Percentiles rank a stretch among this genome's conserved stretches.
phyloP scores from a whole-genome alignment of 2,888 invertebrate species.

The Agonopterix alstromeriana region DNA sequence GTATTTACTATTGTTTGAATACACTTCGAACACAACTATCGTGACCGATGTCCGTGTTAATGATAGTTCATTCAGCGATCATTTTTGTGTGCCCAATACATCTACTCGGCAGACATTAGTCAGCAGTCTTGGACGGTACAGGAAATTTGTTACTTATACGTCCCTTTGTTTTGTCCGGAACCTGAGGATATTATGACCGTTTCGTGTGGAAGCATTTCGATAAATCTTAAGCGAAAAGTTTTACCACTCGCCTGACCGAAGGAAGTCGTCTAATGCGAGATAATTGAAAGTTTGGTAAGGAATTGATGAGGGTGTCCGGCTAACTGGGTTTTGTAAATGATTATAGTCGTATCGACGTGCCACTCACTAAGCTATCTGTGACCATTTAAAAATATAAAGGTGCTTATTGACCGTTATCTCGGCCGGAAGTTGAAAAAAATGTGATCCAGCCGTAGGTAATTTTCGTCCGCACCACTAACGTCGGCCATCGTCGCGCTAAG shows the following conservation, averaged over 20 bases:
- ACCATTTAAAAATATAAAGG: constrained; percentile 61
- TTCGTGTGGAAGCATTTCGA: constrained; percentile 42
- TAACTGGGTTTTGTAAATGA: constrained; percentile 30
- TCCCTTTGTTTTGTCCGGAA: constrained; percentile 58
- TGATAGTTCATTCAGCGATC: constrained; percentile 41
- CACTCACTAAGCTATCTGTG: constrained; percentile 51
- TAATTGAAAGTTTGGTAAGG: constrained; percentile 53
- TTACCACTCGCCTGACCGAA: constrained; percentile 31
- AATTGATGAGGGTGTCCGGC: constrained; percentile 18
- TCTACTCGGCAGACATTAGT: constrained; percentile 35
- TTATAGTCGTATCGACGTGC: constrained; percentile 26
- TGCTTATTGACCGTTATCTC: constrained; percentile 65
- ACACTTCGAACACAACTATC: constrained; percentile 52
- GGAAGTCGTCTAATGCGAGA: constrained; percentile 55
- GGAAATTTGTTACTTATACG: constrained; percentile 40
- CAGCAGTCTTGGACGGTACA: constrained; percentile 41
- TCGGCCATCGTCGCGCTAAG: constrained; percentile 37
- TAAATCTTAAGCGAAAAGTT: constrained; percentile 50
- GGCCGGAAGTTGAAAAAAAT: constrained; percentile 59
- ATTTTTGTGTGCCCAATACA: constrained; percentile 23
- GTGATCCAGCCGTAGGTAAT: constrained; percentile 51
- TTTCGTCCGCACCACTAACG: constrained; percentile 45
- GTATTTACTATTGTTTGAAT: constrained; percentile 73
- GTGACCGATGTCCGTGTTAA: constrained; percentile 32
- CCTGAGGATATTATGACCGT: constrained; percentile 50